phyloP scores from a whole-genome alignment of 2,888 invertebrate genomes.

The Lasioglossum lativentre region DNA sequence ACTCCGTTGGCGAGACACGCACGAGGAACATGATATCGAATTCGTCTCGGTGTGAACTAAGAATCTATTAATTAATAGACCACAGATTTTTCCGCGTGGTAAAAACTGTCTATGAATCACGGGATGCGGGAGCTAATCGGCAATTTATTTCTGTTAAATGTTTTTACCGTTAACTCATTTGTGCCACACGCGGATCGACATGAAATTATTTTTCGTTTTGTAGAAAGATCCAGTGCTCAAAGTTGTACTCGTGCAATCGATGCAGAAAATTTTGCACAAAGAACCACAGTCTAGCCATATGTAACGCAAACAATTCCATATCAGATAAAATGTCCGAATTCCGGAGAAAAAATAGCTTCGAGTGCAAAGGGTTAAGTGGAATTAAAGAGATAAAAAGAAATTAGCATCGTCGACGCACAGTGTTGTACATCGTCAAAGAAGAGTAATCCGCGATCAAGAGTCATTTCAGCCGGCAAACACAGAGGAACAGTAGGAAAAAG shows the following conservation, averaged over 20 bases:
- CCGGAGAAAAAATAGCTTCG: not conserved
- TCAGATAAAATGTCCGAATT: not conserved
- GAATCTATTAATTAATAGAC: not conserved
- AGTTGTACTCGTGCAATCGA: too few species aligned
- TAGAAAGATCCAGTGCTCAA: too few species aligned
- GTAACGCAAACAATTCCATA: not conserved
- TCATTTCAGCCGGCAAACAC: not conserved
- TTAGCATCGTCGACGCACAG: not conserved
- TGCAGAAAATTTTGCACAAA: not conserved
- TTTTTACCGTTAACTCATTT: not conserved
- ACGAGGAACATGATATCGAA: not conserved
- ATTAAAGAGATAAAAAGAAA: not conserved
- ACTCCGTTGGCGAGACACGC: not conserved
- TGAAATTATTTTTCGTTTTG: not conserved
- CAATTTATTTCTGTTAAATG: not conserved
- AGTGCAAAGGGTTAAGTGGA: not conserved
- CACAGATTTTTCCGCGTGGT: not conserved
- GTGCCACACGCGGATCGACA: too few species aligned
- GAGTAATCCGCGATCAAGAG: not conserved
- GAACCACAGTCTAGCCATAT: not conserved
- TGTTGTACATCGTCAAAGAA: not conserved
- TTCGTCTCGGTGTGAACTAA: not conserved
- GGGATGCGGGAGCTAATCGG: too few species aligned
- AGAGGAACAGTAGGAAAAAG: not conserved
- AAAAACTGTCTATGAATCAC: too few species aligned